Evolutionary conservation across 2,797 vertebrate species (phyloP).

Genomic region (Notolepis coatsorum): DNA sequence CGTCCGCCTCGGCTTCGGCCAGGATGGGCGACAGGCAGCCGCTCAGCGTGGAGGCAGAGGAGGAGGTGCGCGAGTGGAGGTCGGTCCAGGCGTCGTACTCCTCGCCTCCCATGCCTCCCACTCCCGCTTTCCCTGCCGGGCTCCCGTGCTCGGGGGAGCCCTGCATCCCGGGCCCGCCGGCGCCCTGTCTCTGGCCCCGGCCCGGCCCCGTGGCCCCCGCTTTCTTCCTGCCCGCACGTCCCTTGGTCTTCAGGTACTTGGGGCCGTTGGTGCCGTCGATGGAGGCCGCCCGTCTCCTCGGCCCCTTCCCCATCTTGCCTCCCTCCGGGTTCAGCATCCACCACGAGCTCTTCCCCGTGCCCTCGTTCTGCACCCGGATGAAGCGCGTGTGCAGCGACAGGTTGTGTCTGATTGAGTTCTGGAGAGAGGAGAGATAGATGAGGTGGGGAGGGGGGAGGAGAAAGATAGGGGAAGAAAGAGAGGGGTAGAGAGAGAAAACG

Average conservation of each 20-base stretch:
- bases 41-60: constrained; percentile 92
- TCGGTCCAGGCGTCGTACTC: constrained; percentile 95
- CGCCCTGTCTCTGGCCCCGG: constrained; percentile 81
- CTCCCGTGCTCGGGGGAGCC: constrained; percentile 94
- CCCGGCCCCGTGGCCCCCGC: constrained; percentile 74
- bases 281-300: constrained; percentile 89
- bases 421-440: constrained; percentile 47
- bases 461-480: not conserved
- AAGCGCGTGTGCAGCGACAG: constrained; percentile 96
- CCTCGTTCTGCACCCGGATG: constrained; percentile 96
- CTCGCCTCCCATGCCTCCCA: constrained; percentile 87
- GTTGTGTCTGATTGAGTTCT: constrained; percentile 99
- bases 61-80: constrained; percentile 94
- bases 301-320: constrained; percentile 93
- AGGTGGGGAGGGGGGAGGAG: constrained; percentile 15
- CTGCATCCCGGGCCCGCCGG: constrained; percentile 82
- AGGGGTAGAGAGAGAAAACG: constrained; percentile 13
- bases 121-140: constrained; percentile 88
- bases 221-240: constrained; percentile 91
- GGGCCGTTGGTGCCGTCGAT: constrained; percentile 92
- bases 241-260: constrained; percentile 92
- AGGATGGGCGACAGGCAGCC: constrained; percentile 93
- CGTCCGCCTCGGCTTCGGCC: constrained; percentile 90
- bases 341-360: constrained; percentile 97
- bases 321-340: constrained; percentile 99